A percentile compares a stretch with the other conserved stretches of the same genome.
phyloP scores from a whole-genome alignment of 2,797 vertebrate species.

The Malurus leucopterus region DNA sequence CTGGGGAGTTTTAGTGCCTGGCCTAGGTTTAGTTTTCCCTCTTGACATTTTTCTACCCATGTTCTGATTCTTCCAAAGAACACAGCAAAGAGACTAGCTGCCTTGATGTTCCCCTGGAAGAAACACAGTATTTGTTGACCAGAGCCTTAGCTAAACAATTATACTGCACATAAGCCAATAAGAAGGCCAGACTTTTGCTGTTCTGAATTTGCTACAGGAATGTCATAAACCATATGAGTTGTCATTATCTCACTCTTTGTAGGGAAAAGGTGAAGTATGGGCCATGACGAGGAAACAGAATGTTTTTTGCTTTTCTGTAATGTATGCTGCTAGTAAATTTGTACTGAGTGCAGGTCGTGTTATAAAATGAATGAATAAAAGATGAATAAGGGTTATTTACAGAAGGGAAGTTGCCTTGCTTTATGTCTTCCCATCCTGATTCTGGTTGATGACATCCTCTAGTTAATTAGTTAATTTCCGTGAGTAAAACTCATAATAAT shows the following conservation, averaged over 20 bases:
- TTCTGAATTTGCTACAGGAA: conserved; percentile 18
- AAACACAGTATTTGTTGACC: conserved; percentile 27
- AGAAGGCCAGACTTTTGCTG: conserved; percentile 43
- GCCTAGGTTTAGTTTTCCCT: conserved; percentile 22
- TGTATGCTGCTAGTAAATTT: conserved; percentile 15
- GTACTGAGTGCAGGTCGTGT: not conserved
- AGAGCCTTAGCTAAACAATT: conserved; percentile 26
- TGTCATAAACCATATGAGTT: conserved; percentile 26
- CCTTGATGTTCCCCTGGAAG: conserved; percentile 8
- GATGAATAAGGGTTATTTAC: conserved; percentile 16
- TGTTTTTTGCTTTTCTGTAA: not conserved
- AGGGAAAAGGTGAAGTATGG: conserved; percentile 22
- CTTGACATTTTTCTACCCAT: conserved; percentile 47
- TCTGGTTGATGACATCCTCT: not conserved
- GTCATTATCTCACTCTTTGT: not conserved
- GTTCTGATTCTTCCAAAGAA: conserved; percentile 39
- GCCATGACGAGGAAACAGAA: not conserved
- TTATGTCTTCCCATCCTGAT: not conserved
- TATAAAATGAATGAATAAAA: conserved; percentile 33
- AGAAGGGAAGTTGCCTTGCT: not conserved
- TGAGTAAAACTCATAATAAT: not conserved
- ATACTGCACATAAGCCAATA: not conserved
- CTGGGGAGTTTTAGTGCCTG: conserved; percentile 18
- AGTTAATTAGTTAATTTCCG: not conserved
- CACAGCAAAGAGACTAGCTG: conserved; percentile 4